Percentiles rank a stretch among this genome's conserved stretches.
phyloP scores from a whole-genome alignment of 2,888 invertebrate species.

The Dendrolimus pini region DNA sequence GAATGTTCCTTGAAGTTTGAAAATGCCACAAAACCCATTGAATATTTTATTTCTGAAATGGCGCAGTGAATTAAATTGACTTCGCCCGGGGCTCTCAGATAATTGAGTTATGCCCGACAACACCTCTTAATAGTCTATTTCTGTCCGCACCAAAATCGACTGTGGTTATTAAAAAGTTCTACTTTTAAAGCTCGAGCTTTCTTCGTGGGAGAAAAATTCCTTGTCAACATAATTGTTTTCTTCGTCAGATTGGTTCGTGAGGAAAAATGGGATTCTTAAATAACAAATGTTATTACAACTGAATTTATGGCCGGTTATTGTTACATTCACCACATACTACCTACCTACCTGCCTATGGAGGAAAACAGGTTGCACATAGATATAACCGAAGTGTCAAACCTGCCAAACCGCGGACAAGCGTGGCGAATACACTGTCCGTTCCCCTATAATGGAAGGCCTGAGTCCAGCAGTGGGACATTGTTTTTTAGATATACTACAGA shows the following conservation, averaged over 20 bases:
- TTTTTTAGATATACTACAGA: no score
- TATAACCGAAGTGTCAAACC: no score
- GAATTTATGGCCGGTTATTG: no score
- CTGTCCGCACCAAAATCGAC: conserved; percentile 7
- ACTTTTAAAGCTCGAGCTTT: not conserved
- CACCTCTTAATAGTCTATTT: conserved; percentile 7
- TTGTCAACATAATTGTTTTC: not conserved
- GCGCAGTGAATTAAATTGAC: conserved; percentile 11
- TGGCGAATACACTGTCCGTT: no score
- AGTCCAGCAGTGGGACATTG: no score
- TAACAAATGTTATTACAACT: not conserved
- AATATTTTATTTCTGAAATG: conserved; percentile 14
- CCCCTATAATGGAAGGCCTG: no score
- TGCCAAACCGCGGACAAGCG: no score
- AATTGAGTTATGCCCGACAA: conserved; percentile 14
- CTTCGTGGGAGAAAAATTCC: conserved; percentile 5
- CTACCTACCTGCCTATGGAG: no score
- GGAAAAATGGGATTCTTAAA: not conserved
- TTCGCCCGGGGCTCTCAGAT: conserved; percentile 8
- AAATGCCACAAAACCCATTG: conserved; percentile 3
- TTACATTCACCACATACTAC: no score
- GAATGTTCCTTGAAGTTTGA: no score
- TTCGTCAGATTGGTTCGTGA: not conserved
- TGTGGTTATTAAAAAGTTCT: conserved; percentile 7
- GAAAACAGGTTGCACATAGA: no score